phyloP scores from a whole-genome alignment of 2,888 invertebrate species.

The Xylota segnis region DNA sequence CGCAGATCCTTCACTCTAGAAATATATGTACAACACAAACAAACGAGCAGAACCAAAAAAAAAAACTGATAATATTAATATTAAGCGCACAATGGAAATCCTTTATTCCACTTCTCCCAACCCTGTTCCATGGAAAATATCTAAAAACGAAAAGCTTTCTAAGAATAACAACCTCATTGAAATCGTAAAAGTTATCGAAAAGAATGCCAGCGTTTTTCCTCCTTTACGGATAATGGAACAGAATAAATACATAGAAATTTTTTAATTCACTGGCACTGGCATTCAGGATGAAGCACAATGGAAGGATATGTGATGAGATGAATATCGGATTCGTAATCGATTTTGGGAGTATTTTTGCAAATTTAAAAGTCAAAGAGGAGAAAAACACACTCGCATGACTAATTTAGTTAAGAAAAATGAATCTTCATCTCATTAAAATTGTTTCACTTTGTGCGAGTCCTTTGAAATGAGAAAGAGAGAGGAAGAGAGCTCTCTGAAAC shows the following conservation, averaged over 20 bases:
- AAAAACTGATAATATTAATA: conserved; percentile 71
- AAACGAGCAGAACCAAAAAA: conserved; percentile 24
- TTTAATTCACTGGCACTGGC: conserved; percentile 8
- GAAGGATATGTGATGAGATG: conserved; percentile 21
- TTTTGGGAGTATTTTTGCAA: conserved; percentile 50
- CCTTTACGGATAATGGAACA: conserved; percentile 19
- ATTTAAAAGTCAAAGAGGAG: conserved; percentile 37
- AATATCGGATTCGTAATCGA: conserved; percentile 71
- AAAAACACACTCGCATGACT: neutral
- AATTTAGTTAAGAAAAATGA: conserved; percentile 15
- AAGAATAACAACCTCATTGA: conserved; percentile 63
- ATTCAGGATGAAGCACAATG: conserved; percentile 20
- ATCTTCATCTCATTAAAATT: conserved; percentile 55
- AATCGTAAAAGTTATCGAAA: conserved; percentile 61
- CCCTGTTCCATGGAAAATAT: conserved; percentile 1
- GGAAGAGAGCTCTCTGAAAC: conserved; percentile 14
- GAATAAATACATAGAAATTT: conserved; percentile 25
- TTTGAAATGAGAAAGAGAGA: conserved; percentile 25
- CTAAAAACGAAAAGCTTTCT: conserved; percentile 46
- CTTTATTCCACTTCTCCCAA: conserved; percentile 61
- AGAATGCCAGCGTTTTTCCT: conserved; percentile 19
- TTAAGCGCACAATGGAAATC: conserved; percentile 69
- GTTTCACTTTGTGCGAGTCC: conserved; percentile 26
- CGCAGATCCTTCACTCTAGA: conserved; percentile 17
- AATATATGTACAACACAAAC: conserved; percentile 54